phyloP scores from a whole-genome alignment of 2,113 vertebrate species.

The Haemorhous mexicanus region DNA sequence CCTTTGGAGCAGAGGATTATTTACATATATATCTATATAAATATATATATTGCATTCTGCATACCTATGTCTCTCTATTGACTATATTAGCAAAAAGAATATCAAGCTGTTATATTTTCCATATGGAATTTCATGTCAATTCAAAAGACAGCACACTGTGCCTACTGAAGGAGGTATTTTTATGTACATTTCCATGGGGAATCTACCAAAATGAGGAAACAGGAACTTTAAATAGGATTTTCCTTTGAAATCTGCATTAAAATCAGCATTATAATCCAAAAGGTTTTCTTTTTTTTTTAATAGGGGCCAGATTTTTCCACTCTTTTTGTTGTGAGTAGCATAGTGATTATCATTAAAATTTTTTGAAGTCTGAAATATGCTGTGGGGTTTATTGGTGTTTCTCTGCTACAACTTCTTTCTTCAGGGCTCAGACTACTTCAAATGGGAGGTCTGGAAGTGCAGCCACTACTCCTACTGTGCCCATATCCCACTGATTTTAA shows the following conservation, averaged over 20 bases:
- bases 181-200: background rate
- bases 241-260: background rate
- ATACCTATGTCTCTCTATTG: background rate
- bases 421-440: background rate
- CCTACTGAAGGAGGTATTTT: background rate
- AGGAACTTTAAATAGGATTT: constrained; percentile 7
- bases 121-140: background rate
- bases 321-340: background rate
- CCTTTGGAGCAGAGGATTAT: background rate
- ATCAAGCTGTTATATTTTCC: background rate
- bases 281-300: background rate
- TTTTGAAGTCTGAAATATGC: background rate
- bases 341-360: background rate
- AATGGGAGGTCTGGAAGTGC: background rate
- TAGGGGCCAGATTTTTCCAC: background rate
- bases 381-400: background rate
- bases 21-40: accelerated
- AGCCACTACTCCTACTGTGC: background rate
- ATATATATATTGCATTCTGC: background rate
- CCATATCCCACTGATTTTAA: background rate
- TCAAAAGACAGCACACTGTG: background rate
- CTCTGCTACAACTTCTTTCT: background rate
- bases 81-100: background rate
- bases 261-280: background rate
- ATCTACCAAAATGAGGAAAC: constrained; percentile 18